Base-by-base conservation (phyloP, 2,888 invertebrate genomes). In the Eupithecia subumbrata region DNA sequence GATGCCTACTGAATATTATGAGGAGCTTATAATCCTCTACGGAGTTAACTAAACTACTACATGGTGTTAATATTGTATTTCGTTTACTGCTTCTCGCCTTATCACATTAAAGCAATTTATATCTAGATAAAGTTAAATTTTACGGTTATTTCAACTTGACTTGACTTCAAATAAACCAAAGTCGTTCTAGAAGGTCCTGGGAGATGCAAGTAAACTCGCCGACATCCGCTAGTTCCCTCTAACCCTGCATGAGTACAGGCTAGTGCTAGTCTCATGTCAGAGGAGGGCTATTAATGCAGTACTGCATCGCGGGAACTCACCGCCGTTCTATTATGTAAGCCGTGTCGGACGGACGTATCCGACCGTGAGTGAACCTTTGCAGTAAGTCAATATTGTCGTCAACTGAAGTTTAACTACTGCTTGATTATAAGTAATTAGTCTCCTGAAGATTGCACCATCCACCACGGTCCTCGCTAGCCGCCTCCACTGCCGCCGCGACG, bases 321-420 rank as follows among this genome's bases (percentile, higher is more conserved):
- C 67, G 43, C 67, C 67, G 67, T 40, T 67, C 67, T 22, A 67
- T 67, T 67, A 67, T 67, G 67, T 67, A 67, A 67, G 43, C 67
- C 12, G 22, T 43, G 67, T n/a, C 43, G 67, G 43, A 22, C 22
- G 40, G 40, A 22, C n/a, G 43, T 43, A 67, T 67, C 43, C n/a
- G 14, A 67, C 25, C 37, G 67, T 14, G 67, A 14, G 37, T 14
- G 14, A 18, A 40, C 12, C 37, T 56, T 14, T n/a, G 2, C 67
- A 67, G 67, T 43, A 67, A 12, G 14, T 40, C 40, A 67, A 22
- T 22, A 12, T 56, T 22, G 12, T n/a, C n/a, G n/a, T n/a, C n/a
- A 52, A 11, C 9, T 56, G 11, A 56, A 56, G 22, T 11, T 9
- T 22, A n/a, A n/a, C n/a, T 22, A 56, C 56, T 56, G n/a, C 9